These are phyloP conservation scores for Arenaria interpres DNA, from an alignment of 2,113 vertebrate species.

Conservation along the genomic window DNA sequence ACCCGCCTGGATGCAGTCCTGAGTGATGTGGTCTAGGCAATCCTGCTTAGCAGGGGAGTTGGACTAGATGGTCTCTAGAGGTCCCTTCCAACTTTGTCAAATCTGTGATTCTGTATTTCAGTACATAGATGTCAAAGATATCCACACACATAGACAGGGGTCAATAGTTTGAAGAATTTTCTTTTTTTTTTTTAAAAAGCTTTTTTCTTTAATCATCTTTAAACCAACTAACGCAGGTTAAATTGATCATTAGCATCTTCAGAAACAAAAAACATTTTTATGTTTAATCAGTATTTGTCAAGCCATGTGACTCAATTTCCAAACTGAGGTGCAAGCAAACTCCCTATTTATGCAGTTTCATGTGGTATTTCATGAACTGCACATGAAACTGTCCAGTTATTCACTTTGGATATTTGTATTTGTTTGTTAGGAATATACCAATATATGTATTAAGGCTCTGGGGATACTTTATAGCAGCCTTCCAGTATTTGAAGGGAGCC, in stretches of 20 bases:
- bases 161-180: background rate
- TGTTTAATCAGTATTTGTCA: background rate
- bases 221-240: background rate
- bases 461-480: no score
- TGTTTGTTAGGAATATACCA: background rate
- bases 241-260: background rate
- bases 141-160: fast-evolving
- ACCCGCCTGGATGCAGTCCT: no score
- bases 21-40: no score
- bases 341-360: background rate
- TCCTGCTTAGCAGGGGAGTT: no score
- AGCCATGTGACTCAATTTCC: background rate
- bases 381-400: background rate
- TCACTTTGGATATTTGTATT: background rate
- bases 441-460: background rate
- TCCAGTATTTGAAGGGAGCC: no score
- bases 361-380: background rate
- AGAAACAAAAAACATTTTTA: background rate
- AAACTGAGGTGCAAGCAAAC: background rate
- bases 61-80: no score
- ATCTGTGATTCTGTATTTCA: background rate
- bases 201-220: background rate
- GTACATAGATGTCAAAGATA: background rate
- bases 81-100: no score
- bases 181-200: background rate